Conservation (phyloP, 2,113 vertebrate genomes). For the Xiphophorus maculatus region DNA sequence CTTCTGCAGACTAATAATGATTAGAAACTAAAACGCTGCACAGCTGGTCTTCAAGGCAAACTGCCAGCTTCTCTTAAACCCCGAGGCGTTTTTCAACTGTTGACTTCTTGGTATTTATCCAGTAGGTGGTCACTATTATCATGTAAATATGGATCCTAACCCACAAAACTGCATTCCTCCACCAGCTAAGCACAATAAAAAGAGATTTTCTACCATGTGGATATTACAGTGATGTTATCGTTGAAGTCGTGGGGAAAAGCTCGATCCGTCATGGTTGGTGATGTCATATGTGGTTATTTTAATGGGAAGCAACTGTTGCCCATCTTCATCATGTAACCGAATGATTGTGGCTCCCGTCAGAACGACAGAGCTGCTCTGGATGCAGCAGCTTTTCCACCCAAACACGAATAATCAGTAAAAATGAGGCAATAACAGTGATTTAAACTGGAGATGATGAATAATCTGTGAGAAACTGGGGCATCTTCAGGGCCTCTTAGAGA, state of each 20-base stretch:
- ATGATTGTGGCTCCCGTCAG: background rate
- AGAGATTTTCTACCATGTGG: background rate
- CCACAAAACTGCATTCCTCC: background rate
- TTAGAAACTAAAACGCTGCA: conserved; percentile 9
- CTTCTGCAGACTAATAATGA: conserved; percentile 6
- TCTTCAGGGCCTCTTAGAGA: background rate
- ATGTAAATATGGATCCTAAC: conserved; percentile 13
- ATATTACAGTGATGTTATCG: background rate
- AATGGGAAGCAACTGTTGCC: background rate
- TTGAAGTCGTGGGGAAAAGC: background rate
- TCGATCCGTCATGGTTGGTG: too few species aligned
- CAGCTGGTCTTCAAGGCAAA: conserved; percentile 52
- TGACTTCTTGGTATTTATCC: conserved; percentile 27
- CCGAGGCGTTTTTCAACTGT: conserved; percentile 18
- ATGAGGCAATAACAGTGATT: background rate
- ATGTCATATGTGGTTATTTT: background rate
- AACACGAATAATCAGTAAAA: background rate
- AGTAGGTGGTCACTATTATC: conserved; percentile 33
- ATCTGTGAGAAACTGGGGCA: conserved; percentile 1
- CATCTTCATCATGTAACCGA: background rate
- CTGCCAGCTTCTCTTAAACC: conserved; percentile 22
- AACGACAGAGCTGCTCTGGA: background rate
- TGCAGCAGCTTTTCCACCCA: background rate
- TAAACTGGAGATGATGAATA: background rate
- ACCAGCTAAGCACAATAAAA: background rate